These are phyloP conservation scores for Leptopilina myrica DNA, from an alignment of 2,888 invertebrate genomes.

Conservation along the genomic window DNA sequence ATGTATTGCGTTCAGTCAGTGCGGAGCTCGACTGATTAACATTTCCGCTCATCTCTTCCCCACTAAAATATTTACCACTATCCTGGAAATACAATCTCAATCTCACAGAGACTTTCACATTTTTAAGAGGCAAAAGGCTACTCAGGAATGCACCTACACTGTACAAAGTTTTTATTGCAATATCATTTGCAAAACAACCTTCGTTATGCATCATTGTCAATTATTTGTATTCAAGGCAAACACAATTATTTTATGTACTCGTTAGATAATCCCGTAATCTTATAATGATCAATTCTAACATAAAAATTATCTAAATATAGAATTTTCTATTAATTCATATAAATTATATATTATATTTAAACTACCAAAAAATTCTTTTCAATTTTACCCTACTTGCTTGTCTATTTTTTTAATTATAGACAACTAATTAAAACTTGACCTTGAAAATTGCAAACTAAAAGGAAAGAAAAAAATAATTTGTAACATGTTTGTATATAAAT, in stretches of 20 bases:
- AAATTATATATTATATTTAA: too few relatives aligned
- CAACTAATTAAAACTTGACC: too few relatives aligned
- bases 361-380: too few relatives aligned
- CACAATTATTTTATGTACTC: neutral
- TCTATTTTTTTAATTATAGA: too few relatives aligned
- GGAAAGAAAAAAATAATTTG: too few relatives aligned
- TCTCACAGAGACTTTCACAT: slow-evolving; percentile 1
- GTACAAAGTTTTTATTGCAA: neutral
- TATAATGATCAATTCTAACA: neutral
- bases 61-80: neutral
- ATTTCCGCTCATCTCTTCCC: neutral
- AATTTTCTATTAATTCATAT: neutral
- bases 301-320: neutral
- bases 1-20: neutral
- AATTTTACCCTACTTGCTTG: too few relatives aligned
- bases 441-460: too few relatives aligned
- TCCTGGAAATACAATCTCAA: neutral
- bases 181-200: neutral
- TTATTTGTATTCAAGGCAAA: neutral
- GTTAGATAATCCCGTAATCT: neutral
- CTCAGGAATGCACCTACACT: neutral
- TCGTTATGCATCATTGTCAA: neutral
- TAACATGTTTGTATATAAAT: too few relatives aligned
- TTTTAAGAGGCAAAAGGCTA: neutral
- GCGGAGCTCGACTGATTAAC: neutral